Evolutionary conservation across 2,888 invertebrate genomes (phyloP), one percentile per base, ranked within the genome.

Genomic region (Orthonychiurus folsomi): DNA sequence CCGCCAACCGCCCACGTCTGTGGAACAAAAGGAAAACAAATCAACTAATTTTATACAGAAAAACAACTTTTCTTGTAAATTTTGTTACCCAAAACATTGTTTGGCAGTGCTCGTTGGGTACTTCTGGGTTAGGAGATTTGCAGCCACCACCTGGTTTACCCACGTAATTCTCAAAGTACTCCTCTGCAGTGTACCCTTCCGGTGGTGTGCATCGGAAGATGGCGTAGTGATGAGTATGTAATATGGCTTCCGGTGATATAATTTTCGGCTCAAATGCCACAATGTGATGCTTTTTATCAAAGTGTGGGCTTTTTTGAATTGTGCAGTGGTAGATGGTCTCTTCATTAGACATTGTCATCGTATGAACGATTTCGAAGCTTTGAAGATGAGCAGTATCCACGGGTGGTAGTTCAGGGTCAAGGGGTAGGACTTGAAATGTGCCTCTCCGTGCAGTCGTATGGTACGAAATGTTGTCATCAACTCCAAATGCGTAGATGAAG

Each of bases 1-100:
- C 48, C 48, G n/a, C 48, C 48, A 12, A 48, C 48, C 48, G 48
- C 48, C 48, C 48, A 48, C 12, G 12, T 48, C 15, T 48, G n/a
- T n/a, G n/a, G n/a, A n/a, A n/a, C n/a, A n/a, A n/a, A n/a, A n/a
- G n/a, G n/a, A n/a, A n/a, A n/a, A n/a, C n/a, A n/a, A n/a, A n/a
- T n/a, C n/a, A n/a, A n/a, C n/a, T n/a, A n/a, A n/a, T n/a, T n/a
- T n/a, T n/a, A n/a, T n/a, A n/a, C n/a, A n/a, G n/a, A n/a, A n/a
- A n/a, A n/a, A n/a, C n/a, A n/a, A n/a, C n/a, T n/a, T n/a, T n/a
- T n/a, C n/a, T n/a, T n/a, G n/a, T n/a, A n/a, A n/a, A n/a, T n/a
- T n/a, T n/a, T n/a, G n/a, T n/a, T n/a, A n/a, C n/a, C n/a, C n/a
- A 48, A 48, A 48, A 48, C 48, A 48, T 48, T 48, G 48, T 48